A percentile compares a stretch with the other conserved stretches of the same genome.
Conservation (phyloP, 1,140 invertebrate genomes). For the Habropoda laboriosa region DNA sequence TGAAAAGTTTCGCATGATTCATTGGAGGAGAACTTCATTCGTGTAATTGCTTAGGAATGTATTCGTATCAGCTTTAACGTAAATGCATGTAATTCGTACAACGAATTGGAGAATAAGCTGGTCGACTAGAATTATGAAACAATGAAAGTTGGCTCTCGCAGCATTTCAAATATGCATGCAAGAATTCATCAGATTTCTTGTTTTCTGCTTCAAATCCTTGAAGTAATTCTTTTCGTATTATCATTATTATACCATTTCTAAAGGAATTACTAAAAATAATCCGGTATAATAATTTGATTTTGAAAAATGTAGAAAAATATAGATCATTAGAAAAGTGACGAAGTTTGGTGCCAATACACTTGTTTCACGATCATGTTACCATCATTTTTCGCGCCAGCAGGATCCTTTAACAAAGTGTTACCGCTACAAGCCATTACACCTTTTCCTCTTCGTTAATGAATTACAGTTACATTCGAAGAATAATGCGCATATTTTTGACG, state of each 20-base stretch:
- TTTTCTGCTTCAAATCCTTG: too few species aligned
- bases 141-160: background rate
- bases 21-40: background rate
- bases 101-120: background rate
- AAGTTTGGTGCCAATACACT: background rate
- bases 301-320: too few species aligned
- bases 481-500: background rate
- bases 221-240: too few species aligned
- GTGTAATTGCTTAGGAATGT: conserved; percentile 19
- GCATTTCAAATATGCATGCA: background rate
- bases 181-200: too few species aligned
- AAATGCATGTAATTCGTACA: background rate
- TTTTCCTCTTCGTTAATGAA: background rate
- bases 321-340: background rate
- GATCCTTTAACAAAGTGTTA: background rate
- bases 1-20: conserved; percentile 1
- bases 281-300: too few species aligned
- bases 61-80: background rate
- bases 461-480: background rate
- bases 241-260: too few species aligned
- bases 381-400: too few species aligned
- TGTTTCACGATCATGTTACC: background rate
- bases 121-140: background rate
- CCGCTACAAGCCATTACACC: background rate
- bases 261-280: too few species aligned